phyloP scores from a whole-genome alignment of 2,888 invertebrate genomes.

The Platypus cylindrus region DNA sequence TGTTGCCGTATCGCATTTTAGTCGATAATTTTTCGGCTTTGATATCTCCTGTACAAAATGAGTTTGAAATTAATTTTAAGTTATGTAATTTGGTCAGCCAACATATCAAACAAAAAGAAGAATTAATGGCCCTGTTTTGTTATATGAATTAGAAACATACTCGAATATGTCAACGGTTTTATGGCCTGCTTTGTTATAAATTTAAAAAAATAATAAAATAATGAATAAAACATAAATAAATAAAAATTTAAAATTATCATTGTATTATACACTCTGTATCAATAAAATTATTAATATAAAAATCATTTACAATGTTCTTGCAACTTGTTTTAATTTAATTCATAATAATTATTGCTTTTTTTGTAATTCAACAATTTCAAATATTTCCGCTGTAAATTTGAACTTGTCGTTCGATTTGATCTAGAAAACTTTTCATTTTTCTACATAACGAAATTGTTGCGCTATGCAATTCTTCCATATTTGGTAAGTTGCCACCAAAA shows the following conservation, averaged over 20 bases:
- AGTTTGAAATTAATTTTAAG: too few relatives aligned
- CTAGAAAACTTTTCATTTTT: slow-evolving; percentile 24
- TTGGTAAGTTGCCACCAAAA: slow-evolving; percentile 45
- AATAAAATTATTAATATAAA: slow-evolving; percentile 29
- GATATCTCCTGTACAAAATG: too few relatives aligned
- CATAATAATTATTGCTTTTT: background rate
- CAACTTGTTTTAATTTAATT: background rate
- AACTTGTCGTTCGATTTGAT: slow-evolving; percentile 27
- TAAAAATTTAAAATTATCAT: slow-evolving; percentile 20
- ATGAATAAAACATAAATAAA: too few relatives aligned
- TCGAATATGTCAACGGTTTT: too few relatives aligned
- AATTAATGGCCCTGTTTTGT: too few relatives aligned
- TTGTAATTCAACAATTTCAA: slow-evolving; percentile 1
- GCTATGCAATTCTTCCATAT: slow-evolving; percentile 42
- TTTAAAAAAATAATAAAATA: slow-evolving; percentile 12
- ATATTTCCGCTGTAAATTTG: slow-evolving; percentile 26
- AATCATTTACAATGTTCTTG: slow-evolving; percentile 29
- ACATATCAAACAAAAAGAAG: slow-evolving; percentile 25
- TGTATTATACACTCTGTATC: slow-evolving; percentile 36
- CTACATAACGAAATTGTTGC: slow-evolving; percentile 30
- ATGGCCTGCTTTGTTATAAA: slow-evolving; percentile 15
- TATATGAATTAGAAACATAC: too few relatives aligned
- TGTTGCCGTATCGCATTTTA: too few relatives aligned
- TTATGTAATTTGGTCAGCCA: slow-evolving; percentile 26
- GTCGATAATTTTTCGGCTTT: too few relatives aligned